Base-by-base conservation (phyloP, 2,888 invertebrate species). In the Trissoscelio sp. region DNA sequence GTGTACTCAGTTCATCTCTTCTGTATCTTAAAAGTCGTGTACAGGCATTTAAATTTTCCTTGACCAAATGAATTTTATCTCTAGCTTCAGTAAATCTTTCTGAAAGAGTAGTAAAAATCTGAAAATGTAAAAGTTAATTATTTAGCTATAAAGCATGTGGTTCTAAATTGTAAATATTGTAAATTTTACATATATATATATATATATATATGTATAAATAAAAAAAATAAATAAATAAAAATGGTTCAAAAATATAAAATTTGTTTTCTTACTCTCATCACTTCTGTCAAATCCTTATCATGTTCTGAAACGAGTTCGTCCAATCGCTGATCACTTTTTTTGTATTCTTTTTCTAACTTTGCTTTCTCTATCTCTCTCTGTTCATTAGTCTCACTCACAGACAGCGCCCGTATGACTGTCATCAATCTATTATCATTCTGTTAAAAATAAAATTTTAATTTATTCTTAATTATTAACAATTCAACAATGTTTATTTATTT, bases 391-490 rank as follows among this genome's bases (percentile, higher is more conserved):
- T 97, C 97, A 92, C 97, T 97, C 6, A 98, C 96, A 22, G 98
- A 98, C 77, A 99, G 92, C 0, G 98, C 97, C 84, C 98, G 95
- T 85, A 99, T 98, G 53, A 99, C 98, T 74, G 97, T 97, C 95
- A 99, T 98, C 85, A 99, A 93, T 73, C 77, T 81, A 18, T 97
- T 93, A 72, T 97, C 96, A 90, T 96, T 96, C 96, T 96, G 91
- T 18, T 84, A 80, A 67, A 48, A 67, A 57, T 11, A 3, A n/a
- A n/a, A n/a, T n/a, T n/a, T n/a, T n/a, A n/a, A 28, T 28, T 31
- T 7, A 3, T 37, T 37, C 16, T 39, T 4, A n/a, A n/a, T n/a
- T n/a, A n/a, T n/a, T n/a, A n/a, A n/a, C n/a, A n/a, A n/a, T n/a
- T n/a, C n/a, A n/a, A n/a, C n/a, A n/a, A n/a, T n/a, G n/a, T n/a